A percentile compares a stretch with the other conserved stretches of the same genome.
phyloP scores from a whole-genome alignment of 2,888 invertebrate species.

The Chrysina gloriosa region DNA sequence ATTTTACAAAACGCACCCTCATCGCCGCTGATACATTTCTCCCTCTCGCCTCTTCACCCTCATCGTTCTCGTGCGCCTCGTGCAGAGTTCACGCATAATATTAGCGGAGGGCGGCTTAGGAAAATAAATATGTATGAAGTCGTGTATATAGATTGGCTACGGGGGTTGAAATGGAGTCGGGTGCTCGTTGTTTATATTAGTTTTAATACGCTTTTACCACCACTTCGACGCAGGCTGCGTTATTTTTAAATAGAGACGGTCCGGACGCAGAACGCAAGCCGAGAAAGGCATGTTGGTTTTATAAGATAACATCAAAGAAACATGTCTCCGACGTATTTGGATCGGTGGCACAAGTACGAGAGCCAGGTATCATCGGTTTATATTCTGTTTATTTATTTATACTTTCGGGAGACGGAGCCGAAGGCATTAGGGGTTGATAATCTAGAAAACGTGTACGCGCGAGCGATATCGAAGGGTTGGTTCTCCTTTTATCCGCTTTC shows the following conservation, averaged over 20 bases:
- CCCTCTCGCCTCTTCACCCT: background rate
- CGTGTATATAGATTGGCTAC: slow-evolving; percentile 47
- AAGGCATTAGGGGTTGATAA: slow-evolving; percentile 25
- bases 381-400: slow-evolving; percentile 32
- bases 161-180: slow-evolving; percentile 48
- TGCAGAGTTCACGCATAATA: slow-evolving; percentile 50
- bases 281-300: too few relatives aligned
- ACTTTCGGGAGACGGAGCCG: slow-evolving; percentile 14
- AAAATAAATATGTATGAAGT: slow-evolving; percentile 52
- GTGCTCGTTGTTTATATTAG: slow-evolving; percentile 29
- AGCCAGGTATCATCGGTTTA: slow-evolving; percentile 15
- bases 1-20: slow-evolving; percentile 41
- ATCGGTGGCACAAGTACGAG: slow-evolving; percentile 25
- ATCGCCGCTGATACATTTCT: slow-evolving; percentile 37
- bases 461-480: background rate
- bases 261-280: too few relatives aligned
- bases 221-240: too few relatives aligned
- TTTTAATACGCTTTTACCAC: slow-evolving; percentile 26
- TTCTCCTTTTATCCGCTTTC: slow-evolving; percentile 10
- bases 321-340: slow-evolving; percentile 14
- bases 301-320: slow-evolving; percentile 23
- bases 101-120: slow-evolving; percentile 51
- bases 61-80: slow-evolving; percentile 37
- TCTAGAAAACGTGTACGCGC: slow-evolving; percentile 23
- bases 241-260: too few relatives aligned